These are phyloP conservation scores for Ptychochromis oligacanthus DNA, from an alignment of 2,113 vertebrate genomes.

Conservation along the genomic window DNA sequence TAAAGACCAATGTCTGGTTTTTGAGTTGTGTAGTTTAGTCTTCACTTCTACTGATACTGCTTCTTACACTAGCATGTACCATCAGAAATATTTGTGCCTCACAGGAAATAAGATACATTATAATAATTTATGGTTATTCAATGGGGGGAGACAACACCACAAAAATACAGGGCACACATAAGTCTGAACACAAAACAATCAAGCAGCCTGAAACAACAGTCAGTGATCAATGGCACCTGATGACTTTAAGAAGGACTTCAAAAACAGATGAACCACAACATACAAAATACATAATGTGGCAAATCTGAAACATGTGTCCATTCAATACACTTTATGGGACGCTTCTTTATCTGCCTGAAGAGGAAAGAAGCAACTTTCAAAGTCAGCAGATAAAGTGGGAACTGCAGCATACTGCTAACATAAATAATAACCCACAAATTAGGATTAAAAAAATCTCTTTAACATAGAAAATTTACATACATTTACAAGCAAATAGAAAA, in stretches of 20 bases:
- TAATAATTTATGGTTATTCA: neutral
- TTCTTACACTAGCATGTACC: neutral
- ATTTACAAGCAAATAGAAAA: slow-evolving; percentile 13
- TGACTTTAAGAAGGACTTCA: no score
- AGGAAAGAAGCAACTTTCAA: neutral
- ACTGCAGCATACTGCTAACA: neutral
- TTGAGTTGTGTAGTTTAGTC: neutral
- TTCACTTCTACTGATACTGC: neutral
- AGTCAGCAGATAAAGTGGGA: neutral
- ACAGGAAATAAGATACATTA: neutral
- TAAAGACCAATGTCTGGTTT: neutral
- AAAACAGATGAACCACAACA: no score
- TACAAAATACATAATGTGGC: no score
- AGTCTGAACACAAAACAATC: no score
- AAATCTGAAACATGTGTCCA: neutral
- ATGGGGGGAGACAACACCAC: no score
- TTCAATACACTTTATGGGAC: no score
- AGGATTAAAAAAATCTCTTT: neutral
- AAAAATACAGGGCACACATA: no score
- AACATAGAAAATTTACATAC: neutral
- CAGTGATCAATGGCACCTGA: no score
- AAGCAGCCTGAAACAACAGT: no score
- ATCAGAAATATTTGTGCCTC: neutral
- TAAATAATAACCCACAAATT: neutral
- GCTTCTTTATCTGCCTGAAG: neutral